Evolutionary conservation across 2,888 invertebrate species (phyloP).

Genomic region (Acanthosepion lycidas): DNA sequence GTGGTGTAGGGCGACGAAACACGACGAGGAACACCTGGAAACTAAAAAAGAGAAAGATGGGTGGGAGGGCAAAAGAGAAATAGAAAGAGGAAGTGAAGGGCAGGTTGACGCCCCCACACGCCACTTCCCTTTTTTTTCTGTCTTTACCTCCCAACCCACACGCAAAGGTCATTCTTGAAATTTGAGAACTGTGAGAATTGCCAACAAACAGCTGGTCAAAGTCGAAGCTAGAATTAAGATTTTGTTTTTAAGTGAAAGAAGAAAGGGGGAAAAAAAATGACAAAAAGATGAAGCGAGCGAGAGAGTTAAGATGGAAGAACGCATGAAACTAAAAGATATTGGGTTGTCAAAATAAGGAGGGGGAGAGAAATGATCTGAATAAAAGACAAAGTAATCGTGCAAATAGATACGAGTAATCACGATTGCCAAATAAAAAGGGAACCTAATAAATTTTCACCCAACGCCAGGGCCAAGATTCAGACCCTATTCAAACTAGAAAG

Average conservation of each 20-base stretch:
- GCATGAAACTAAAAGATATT: too few relatives aligned
- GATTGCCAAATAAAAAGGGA: too few relatives aligned
- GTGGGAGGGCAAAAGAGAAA: neutral
- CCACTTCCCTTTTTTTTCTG: neutral
- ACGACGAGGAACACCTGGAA: constrained; percentile 23
- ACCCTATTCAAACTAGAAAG: too few relatives aligned
- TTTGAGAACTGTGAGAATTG: neutral
- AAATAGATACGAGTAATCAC: neutral
- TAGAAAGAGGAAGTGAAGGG: too few relatives aligned
- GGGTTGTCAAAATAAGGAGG: too few relatives aligned
- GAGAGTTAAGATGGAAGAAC: neutral
- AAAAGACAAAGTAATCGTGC: neutral
- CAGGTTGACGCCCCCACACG: neutral
- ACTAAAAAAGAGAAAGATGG: neutral
- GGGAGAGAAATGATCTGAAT: neutral
- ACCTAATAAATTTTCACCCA: too few relatives aligned
- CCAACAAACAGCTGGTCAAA: neutral
- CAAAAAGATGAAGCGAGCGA: too few relatives aligned
- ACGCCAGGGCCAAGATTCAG: too few relatives aligned
- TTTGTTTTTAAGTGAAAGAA: neutral
- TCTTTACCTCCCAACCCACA: neutral
- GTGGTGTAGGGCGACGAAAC: neutral
- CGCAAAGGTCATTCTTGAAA: neutral
- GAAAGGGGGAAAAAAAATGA: neutral
- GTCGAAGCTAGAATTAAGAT: neutral